Evolutionary conservation across 2,113 vertebrate species (phyloP).

Genomic region (Lamprotornis superbus): DNA sequence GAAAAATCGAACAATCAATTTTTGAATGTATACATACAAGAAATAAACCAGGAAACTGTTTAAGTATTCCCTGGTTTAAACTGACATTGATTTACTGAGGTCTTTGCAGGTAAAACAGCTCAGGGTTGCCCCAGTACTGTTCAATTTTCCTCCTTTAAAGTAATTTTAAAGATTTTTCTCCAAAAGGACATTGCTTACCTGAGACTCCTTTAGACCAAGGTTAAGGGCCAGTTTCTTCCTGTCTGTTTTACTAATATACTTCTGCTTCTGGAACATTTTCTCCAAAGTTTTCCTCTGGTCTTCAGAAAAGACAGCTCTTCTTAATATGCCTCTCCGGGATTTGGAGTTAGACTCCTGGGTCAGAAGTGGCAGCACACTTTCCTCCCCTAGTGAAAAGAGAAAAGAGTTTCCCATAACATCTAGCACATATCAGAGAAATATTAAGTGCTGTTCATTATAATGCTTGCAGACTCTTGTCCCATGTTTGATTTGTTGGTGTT

Average conservation of each 20-base stretch:
- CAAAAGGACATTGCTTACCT: conserved; percentile 78
- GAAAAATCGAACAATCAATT: not conserved
- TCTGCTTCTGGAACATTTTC: conserved; percentile 94
- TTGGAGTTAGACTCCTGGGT: conserved; percentile 82
- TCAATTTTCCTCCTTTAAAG: not conserved
- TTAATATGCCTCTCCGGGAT: conserved; percentile 87
- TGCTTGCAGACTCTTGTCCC: not conserved
- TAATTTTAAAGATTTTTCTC: not conserved
- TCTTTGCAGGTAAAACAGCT: not conserved
- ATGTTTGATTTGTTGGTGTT: conserved; percentile 13
- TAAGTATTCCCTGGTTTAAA: not conserved
- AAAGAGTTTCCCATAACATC: not conserved
- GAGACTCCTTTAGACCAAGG: conserved; percentile 93
- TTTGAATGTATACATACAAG: not conserved
- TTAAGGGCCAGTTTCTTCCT: conserved; percentile 89
- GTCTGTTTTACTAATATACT: conserved; percentile 97
- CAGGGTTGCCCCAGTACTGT: not conserved
- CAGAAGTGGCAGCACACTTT: conserved; percentile 79
- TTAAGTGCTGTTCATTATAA: not conserved
- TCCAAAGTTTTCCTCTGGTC: conserved; percentile 94
- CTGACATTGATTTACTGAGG: not conserved
- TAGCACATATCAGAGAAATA: not conserved
- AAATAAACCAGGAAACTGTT: not conserved
- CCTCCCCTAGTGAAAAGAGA: conserved; percentile 74
- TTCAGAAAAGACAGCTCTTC: conserved; percentile 95